Conservation (phyloP, 2,888 invertebrate genomes). For the Drosophila fungiperda region DNA sequence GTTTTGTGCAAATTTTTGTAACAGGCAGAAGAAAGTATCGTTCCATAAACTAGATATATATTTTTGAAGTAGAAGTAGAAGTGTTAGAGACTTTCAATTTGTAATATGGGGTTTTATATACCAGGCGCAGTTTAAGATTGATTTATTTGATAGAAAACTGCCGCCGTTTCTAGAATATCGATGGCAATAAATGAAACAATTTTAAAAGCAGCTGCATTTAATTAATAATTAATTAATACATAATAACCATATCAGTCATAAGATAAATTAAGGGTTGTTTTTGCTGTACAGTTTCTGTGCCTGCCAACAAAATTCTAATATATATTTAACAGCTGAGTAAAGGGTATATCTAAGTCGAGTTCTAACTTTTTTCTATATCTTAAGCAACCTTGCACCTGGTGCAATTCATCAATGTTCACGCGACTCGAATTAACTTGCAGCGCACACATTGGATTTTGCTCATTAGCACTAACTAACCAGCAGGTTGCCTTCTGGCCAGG, state of each 20-base stretch:
- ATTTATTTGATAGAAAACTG: no score
- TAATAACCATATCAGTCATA: no score
- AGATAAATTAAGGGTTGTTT: no score
- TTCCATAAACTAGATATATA: background rate
- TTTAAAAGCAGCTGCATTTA: no score
- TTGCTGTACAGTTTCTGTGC: no score
- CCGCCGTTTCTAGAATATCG: no score
- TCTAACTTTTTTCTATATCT: background rate
- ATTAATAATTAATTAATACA: no score
- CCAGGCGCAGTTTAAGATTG: no score
- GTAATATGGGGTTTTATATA: no score
- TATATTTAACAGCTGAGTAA: background rate
- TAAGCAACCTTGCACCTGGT: background rate
- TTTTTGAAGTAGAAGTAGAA: no score
- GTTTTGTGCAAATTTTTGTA: background rate
- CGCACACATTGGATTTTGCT: conserved; percentile 35
- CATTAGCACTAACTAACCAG: conserved; percentile 41
- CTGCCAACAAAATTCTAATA: background rate
- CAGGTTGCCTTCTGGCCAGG: conserved; percentile 2
- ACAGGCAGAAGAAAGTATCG: background rate
- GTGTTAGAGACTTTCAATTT: no score
- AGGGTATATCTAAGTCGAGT: background rate
- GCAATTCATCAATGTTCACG: conserved; percentile 46
- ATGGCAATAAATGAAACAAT: no score
- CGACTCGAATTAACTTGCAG: conserved; percentile 54